Conservation (phyloP, 2,113 vertebrate genomes). For the Piprites chloris region DNA sequence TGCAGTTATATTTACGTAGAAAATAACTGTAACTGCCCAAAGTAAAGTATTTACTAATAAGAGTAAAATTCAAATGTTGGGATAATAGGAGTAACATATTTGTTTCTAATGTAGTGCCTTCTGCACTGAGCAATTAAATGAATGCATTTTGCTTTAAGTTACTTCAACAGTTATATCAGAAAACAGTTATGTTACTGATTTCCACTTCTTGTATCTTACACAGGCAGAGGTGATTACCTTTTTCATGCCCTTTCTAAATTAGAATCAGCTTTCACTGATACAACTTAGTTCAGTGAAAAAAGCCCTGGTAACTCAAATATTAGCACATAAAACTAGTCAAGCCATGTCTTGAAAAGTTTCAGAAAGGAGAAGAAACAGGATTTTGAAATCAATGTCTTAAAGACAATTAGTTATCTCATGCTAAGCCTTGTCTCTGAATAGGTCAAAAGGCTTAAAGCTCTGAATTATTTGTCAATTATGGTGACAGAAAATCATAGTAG, state of each 20-base stretch:
- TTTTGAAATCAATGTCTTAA: background rate
- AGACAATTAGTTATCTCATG: background rate
- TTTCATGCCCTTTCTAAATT: background rate
- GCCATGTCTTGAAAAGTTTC: background rate
- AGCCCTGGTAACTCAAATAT: background rate
- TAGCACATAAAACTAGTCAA: background rate
- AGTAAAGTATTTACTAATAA: background rate
- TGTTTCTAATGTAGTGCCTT: background rate
- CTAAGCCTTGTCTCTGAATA: background rate
- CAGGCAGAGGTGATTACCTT: background rate
- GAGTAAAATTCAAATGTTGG: background rate
- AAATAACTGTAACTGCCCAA: background rate
- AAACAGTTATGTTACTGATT: background rate
- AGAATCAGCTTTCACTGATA: background rate
- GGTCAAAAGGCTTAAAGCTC: conserved; percentile 16
- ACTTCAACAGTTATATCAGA: background rate
- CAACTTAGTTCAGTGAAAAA: background rate
- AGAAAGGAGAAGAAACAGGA: background rate
- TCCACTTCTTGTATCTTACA: background rate
- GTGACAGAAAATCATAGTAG: background rate
- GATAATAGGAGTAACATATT: background rate
- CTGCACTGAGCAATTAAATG: background rate
- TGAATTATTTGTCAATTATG: conserved; percentile 24
- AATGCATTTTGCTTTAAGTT: background rate
- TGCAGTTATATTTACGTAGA: background rate